phyloP scores from a whole-genome alignment of 2,888 invertebrate genomes.

The Macrostomum cliftonense region DNA sequence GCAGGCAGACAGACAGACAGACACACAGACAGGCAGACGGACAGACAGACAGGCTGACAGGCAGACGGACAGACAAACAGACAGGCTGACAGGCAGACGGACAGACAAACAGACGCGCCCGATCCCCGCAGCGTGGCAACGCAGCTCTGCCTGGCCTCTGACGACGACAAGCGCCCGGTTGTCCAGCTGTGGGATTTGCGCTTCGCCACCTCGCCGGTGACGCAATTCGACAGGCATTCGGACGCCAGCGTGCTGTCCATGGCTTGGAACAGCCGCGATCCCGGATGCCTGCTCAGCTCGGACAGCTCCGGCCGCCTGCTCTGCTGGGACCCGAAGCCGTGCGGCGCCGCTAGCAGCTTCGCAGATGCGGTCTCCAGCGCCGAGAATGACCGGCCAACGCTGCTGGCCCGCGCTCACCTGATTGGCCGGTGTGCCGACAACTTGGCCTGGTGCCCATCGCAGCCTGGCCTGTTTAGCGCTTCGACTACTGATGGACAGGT shows the following conservation, averaged over 20 bases:
- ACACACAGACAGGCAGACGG: too few species aligned
- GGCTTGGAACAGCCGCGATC: slow-evolving; percentile 70
- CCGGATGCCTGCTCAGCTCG: slow-evolving; percentile 67
- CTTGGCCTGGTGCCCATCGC: slow-evolving; percentile 69
- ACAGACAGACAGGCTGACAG: too few species aligned
- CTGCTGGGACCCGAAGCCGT: slow-evolving; percentile 79
- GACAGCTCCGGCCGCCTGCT: slow-evolving; percentile 75
- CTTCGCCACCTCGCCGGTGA: slow-evolving; percentile 65
- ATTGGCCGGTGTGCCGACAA: slow-evolving; percentile 59
- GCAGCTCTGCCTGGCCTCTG: slow-evolving; percentile 77
- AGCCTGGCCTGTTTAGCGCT: slow-evolving; percentile 63
- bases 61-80: too few species aligned
- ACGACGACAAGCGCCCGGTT: slow-evolving; percentile 74
- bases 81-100: too few species aligned
- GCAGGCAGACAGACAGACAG: too few species aligned
- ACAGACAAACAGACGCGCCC: too few species aligned
- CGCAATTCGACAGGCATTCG: slow-evolving; percentile 60
- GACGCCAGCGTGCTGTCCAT: slow-evolving; percentile 60
- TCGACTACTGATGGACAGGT: slow-evolving; percentile 71
- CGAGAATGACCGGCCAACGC: slow-evolving; percentile 1
- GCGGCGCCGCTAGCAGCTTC: not conserved
- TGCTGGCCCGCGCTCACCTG: not conserved
- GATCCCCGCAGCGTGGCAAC: slow-evolving; percentile 50
- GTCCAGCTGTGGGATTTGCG: slow-evolving; percentile 84
- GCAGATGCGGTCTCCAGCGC: too few species aligned